Base-by-base conservation (phyloP, 2,888 invertebrate species). In the Agonopterix alstromeriana region DNA sequence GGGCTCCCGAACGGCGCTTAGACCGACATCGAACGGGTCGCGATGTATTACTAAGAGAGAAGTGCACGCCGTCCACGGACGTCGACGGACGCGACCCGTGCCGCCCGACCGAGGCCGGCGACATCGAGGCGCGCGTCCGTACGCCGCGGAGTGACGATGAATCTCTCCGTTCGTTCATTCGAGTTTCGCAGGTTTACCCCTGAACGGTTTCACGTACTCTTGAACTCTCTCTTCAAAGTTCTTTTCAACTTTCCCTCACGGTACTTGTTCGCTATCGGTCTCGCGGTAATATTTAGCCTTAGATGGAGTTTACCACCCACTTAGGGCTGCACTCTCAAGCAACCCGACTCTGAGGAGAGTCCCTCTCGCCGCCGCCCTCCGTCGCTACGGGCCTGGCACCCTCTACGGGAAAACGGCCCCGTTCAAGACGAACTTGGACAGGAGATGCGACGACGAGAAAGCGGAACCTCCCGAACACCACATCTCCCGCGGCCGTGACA, bases 201-300 rank as follows among this genome's bases (percentile, higher is more conserved):
- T 82, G 85, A 80, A 78, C 86, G 81, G 83, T 88, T 73, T 73
- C 85, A 88, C 84, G 80, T 78, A 76, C 82, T 85, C 66, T 82
- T 85, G 73, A 81, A 84, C 82, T 84, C 82, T 83, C 77, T 91
- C 89, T 91, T 91, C 90, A 91, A 90, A 92, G 91, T 92, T 86
- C 91, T 92, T 91, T 91, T 89, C 91, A 92, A 83, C 91, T 92
- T 92, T 92, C 91, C 91, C 90, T 92, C 91, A 90, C 91, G 90
- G 90, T 90, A 91, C 90, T 91, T 91, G 82, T 85, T 87, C 83
- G 89, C 91, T 91, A 91, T 92, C 90, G 91, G 90, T 89, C 90
- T 91, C 90, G 82, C 83, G 87, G 80, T 78, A 61, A 83, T 91
- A 92, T 92, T 92, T 91, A 85, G 85, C 78, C 77, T 85, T 84